Evolutionary conservation across 1,140 invertebrate genomes (phyloP).

Genomic region (Diabrotica undecimpunctata): DNA sequence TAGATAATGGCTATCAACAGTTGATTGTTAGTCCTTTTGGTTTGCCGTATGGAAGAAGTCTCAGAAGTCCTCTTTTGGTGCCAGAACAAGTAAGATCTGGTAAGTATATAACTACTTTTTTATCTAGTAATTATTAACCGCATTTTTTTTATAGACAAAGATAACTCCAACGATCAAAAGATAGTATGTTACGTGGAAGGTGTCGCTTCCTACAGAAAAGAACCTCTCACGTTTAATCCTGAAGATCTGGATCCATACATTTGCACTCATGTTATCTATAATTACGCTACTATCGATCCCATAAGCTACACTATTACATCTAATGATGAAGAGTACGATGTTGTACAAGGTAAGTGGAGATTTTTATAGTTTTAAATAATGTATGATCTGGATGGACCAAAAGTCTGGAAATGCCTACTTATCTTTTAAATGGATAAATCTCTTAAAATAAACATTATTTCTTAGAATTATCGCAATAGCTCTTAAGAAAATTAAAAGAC

Average conservation of each 20-base stretch:
- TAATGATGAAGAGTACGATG: conserved; percentile 56
- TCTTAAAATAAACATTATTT: no score
- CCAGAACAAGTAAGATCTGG: background rate
- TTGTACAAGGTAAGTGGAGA: conserved; percentile 51
- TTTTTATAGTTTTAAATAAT: background rate
- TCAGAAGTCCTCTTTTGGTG: conserved; percentile 11
- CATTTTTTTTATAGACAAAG: conserved; percentile 3
- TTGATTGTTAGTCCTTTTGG: conserved; percentile 26
- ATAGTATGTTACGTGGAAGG: conserved; percentile 69
- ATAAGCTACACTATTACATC: conserved; percentile 58
- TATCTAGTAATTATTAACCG: background rate
- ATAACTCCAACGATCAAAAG: conserved; percentile 16
- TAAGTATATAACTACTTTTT: background rate
- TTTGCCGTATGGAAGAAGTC: conserved; percentile 22
- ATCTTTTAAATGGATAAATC: no score
- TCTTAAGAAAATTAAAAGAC: no score
- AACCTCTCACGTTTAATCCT: conserved; percentile 62
- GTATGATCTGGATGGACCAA: no score
- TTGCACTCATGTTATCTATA: conserved; percentile 80
- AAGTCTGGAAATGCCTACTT: no score
- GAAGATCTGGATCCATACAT: conserved; percentile 64
- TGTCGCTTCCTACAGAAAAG: conserved; percentile 61
- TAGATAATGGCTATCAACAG: conserved; percentile 42
- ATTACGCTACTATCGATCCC: conserved; percentile 68
- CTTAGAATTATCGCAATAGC: no score